Percentiles rank a stretch among this genome's conserved stretches.
These are phyloP conservation scores for Smithornis capensis DNA, from an alignment of 2,113 vertebrate genomes.

Conservation along the genomic window DNA sequence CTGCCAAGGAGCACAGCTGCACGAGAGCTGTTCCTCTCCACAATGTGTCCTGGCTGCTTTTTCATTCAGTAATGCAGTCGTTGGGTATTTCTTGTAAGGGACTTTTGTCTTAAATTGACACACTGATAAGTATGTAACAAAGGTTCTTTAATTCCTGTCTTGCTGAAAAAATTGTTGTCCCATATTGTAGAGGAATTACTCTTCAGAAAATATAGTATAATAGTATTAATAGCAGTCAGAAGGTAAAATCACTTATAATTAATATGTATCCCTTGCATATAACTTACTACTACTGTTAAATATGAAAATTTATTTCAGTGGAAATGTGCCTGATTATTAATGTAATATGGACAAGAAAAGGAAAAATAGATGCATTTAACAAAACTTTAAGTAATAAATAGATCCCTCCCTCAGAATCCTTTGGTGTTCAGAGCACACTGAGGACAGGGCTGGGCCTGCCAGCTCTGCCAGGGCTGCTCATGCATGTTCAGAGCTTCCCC, in stretches of 20 bases:
- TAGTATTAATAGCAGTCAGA: not conserved
- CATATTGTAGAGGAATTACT: not conserved
- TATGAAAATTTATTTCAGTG: not conserved
- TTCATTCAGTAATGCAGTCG: not conserved
- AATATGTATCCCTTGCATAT: not conserved
- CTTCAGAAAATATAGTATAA: not conserved
- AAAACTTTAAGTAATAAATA: not conserved
- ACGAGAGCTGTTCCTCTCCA: not conserved
- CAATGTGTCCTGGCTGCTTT: not conserved
- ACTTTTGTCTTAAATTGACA: not conserved
- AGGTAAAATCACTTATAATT: not conserved
- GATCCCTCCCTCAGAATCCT: not conserved
- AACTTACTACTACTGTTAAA: not conserved
- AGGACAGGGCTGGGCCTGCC: not conserved
- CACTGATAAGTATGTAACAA: not conserved
- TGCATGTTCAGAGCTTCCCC: not conserved
- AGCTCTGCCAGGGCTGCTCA: not conserved
- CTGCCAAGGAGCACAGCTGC: constrained; percentile 42
- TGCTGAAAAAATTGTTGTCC: not conserved
- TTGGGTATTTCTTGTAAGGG: not conserved
- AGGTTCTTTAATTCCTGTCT: not conserved
- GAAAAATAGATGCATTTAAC: not conserved
- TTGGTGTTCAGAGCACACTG: not conserved
- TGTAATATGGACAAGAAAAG: not conserved
- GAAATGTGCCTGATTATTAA: not conserved